Base-by-base conservation (phyloP, 2,113 vertebrate genomes). In the Polypterus senegalus region DNA sequence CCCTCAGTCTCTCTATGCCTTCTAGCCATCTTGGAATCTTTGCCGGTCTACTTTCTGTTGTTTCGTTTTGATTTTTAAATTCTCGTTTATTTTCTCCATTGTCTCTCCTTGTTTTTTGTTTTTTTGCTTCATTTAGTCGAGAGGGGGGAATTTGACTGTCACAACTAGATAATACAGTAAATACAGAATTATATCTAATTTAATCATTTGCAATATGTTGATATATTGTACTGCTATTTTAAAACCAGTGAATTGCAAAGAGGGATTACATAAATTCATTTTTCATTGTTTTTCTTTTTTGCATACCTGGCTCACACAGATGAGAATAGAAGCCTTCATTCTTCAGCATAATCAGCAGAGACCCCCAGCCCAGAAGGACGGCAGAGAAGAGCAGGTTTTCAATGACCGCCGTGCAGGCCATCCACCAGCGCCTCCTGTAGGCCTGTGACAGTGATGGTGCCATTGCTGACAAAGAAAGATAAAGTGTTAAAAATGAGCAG, bases 311-410 rank as follows among this genome's bases (percentile, higher is more conserved):
- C 4, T 54, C 66, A 55, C 92, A 94, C 9, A 91, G 54, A 71
- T 88, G 77, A 4, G 90, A 91, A 73, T 95, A 95, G 77, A 94
- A 91, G 58, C 92, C 90, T 72, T 95, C 85, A 1, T 66, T 72
- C 67, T 93, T 89, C 52, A 95, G 83, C 86, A 95, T 94, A 70
- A 94, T 89, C 61, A 95, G 89, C 66, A 95, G 73, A 46, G 92
- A 94, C 53, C 79, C 88, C 92, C 92, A 95, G 47, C 92, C 92
- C 47, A 95, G 78, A 27, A 95, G 82, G 61, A 94, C 92, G 0
- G 92, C 92, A 0, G 91, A 94, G 69, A 92, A 93, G 69, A 91
- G 81, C 63, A 95, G 83, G 65, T 95, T 95, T 69, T 95, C 92
- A 61, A 92, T 47, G 57, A 92, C 81, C 0, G 91, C 92, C 0